Evolutionary conservation across 2,797 vertebrate genomes (phyloP).

Genomic region (Threskiornis aethiopicus): DNA sequence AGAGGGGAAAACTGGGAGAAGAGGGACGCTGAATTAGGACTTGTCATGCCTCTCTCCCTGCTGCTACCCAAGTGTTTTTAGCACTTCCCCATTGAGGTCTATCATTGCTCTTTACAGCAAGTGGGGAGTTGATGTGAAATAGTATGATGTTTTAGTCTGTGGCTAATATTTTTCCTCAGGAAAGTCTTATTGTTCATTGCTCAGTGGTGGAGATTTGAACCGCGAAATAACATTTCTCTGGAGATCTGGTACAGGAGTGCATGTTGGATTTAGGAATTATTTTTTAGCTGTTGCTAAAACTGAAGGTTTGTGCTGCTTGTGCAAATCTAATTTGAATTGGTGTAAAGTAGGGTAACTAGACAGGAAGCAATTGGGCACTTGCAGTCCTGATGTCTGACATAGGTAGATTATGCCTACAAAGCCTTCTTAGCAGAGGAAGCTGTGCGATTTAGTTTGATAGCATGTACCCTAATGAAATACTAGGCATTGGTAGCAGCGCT

Average conservation of each 20-base stretch:
- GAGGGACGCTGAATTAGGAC: not conserved
- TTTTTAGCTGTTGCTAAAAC: not conserved
- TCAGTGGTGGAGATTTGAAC: not conserved
- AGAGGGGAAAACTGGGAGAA: not conserved
- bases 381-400: not conserved
- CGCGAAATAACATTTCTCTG: not conserved
- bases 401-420: not conserved
- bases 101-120: not conserved
- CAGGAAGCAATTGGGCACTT: not conserved
- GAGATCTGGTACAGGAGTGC: not conserved
- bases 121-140: not conserved
- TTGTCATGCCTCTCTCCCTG: accelerated
- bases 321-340: not conserved
- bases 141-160: not conserved
- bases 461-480: not conserved
- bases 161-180: not conserved
- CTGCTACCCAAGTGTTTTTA: not conserved
- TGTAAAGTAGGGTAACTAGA: not conserved
- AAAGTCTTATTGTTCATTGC: not conserved
- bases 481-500: not conserved
- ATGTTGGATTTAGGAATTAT: not conserved
- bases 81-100: not conserved
- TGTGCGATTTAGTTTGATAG: not conserved
- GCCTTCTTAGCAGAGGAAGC: not conserved
- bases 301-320: not conserved